Percentiles rank a stretch among this genome's conserved stretches.
Evolutionary conservation across 2,113 vertebrate genomes (phyloP).

Genomic region (Phocoena phocoena): DNA sequence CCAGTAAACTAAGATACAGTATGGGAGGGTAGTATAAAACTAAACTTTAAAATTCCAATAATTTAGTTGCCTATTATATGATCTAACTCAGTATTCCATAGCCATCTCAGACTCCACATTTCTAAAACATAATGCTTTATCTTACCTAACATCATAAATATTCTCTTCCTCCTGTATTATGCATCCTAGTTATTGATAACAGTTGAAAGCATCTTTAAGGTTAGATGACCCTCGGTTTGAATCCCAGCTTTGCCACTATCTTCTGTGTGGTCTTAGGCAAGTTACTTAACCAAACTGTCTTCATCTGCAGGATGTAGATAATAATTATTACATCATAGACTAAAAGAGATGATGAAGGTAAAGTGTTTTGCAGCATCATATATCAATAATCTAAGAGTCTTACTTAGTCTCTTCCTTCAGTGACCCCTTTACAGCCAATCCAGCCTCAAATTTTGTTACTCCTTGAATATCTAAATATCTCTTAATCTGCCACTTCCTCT

Average conservation of each 20-base stretch:
- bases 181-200: not conserved
- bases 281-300: not conserved
- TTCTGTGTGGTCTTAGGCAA: not conserved
- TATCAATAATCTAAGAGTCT: not conserved
- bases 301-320: not conserved
- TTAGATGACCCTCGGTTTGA: not conserved
- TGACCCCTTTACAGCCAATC: not conserved
- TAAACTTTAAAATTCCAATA: not conserved
- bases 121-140: not conserved
- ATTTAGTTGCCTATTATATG: not conserved
- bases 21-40: not conserved
- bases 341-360: not conserved
- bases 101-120: not conserved
- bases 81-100: not conserved
- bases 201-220: not conserved
- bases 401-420: not conserved
- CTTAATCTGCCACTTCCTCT: not conserved
- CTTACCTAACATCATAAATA: not conserved
- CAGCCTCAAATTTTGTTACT: not conserved
- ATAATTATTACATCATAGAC: not conserved
- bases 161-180: not conserved
- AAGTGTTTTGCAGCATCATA: not conserved
- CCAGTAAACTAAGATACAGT: not conserved
- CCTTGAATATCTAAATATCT: not conserved
- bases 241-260: not conserved